Base-by-base conservation (phyloP, 2,797 vertebrate genomes). In the Momotus momota region DNA sequence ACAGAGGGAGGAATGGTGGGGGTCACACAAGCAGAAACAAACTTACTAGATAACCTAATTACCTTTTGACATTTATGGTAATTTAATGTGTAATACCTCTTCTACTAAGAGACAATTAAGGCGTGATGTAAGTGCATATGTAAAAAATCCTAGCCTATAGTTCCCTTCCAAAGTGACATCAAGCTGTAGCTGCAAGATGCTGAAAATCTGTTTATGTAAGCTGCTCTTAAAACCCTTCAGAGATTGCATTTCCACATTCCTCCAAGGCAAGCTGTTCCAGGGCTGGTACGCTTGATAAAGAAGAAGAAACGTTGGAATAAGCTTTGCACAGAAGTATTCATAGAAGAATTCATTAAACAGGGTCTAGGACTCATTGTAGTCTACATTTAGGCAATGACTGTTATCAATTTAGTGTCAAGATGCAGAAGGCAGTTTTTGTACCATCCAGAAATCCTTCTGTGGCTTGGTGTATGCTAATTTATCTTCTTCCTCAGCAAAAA, bases 271-370 rank as follows among this genome's bases (percentile, higher is more conserved):
- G 78, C 71, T 7, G 12, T 93, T 79, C 74, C 79, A 55, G 78
- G 70, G 40, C 86, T 92, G 92, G 73, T 75, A 48, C 9, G 7
- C 78, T 75, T 62, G 89, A 82, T 94, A 93, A 92, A 84, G 66
- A 78, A 64, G 74, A 85, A 55, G 22, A 35, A 94, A 81, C 54
- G 35, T 17, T 80, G 17, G 22, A 86, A 67, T 90, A 79, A 91
- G 55, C 74, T 91, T 91, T 92, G 58, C 48, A 13, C 55, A 40
- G 48, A 85, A 8, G 3, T 52, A 41, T 48, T 89, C 55, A 10
- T 52, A 55, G 80, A 71, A 88, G 6, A 92, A 69, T 66, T 93
- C 21, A 41, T 82, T 88, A 81, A 78, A 2, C 72, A 54, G 73
- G n/a, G 43, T 87, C 55, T 81, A 69, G 29, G 51, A 66, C 45